Evolutionary conservation across 2,888 invertebrate genomes (phyloP).

Genomic region (Cyclophora punctaria): DNA sequence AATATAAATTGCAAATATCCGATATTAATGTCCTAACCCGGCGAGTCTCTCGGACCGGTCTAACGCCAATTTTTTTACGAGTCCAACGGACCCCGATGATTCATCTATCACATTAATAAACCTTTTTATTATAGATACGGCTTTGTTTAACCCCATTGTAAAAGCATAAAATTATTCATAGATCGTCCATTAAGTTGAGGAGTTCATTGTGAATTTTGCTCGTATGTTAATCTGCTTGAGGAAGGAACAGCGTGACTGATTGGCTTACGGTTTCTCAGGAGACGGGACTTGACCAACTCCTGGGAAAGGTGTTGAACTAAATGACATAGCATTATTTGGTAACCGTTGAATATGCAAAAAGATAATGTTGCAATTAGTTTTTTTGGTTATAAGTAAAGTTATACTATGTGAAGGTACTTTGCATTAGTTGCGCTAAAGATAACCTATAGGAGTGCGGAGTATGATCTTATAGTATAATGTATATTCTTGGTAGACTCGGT

Average conservation of each 20-base stretch:
- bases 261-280: conserved; percentile 21
- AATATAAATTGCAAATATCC: conserved; percentile 5
- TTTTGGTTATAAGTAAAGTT: neutral
- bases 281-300: too few species aligned
- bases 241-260: conserved; percentile 64
- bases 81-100: conserved; percentile 52
- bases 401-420: too few species aligned
- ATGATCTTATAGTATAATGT: too few species aligned
- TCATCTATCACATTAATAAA: conserved; percentile 63
- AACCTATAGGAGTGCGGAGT: too few species aligned
- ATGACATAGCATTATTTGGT: conserved; percentile 25
- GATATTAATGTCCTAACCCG: conserved; percentile 26
- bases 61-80: conserved; percentile 6
- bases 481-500: too few species aligned
- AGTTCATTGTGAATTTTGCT: conserved; percentile 62
- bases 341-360: neutral
- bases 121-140: conserved; percentile 45
- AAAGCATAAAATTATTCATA: conserved; percentile 52
- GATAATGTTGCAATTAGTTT: neutral
- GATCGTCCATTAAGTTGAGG: conserved; percentile 61
- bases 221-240: conserved; percentile 53
- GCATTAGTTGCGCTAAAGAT: too few species aligned
- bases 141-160: conserved; percentile 68
- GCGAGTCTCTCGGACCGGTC: conserved; percentile 43
- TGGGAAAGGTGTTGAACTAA: conserved; percentile 28